Conservation (phyloP, 2,888 invertebrate genomes). For the Ischnus inquisitorius region DNA sequence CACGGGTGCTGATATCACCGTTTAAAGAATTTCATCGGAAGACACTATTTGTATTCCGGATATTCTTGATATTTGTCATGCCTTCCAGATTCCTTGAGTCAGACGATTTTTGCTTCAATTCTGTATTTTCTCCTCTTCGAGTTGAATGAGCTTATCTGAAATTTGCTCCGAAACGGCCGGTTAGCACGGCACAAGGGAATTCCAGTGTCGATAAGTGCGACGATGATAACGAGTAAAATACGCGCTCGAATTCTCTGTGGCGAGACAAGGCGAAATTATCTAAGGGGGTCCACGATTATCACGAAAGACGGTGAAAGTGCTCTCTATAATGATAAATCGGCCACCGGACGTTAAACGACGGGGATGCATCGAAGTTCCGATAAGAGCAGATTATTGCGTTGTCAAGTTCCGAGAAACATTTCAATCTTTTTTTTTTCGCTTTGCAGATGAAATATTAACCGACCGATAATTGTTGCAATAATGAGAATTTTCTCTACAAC, state of each 20-base stretch:
- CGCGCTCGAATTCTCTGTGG: slow-evolving; percentile 25
- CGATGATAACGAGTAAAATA: slow-evolving; percentile 57
- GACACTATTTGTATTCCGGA: slow-evolving; percentile 3
- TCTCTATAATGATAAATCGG: slow-evolving; percentile 56
- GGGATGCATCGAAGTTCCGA: slow-evolving; percentile 37
- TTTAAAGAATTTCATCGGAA: not conserved
- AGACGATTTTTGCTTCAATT: slow-evolving; percentile 1
- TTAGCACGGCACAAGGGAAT: slow-evolving; percentile 20
- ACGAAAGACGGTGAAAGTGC: slow-evolving; percentile 55
- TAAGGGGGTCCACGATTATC: slow-evolving; percentile 52
- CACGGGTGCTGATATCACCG: slow-evolving; percentile 25
- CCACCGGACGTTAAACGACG: slow-evolving; percentile 23
- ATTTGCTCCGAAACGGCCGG: slow-evolving; percentile 22
- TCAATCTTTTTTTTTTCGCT: not conserved
- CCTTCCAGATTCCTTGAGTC: slow-evolving; percentile 41
- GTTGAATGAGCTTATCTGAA: slow-evolving; percentile 24
- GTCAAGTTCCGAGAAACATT: slow-evolving; percentile 15
- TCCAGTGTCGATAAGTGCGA: slow-evolving; percentile 47
- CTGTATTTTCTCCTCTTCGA: slow-evolving; percentile 5
- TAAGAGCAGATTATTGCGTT: slow-evolving; percentile 23
- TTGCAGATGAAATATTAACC: not conserved
- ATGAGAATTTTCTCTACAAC: not conserved
- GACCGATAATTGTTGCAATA: slow-evolving; percentile 1
- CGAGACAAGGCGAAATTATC: slow-evolving; percentile 55
- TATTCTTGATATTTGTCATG: slow-evolving; percentile 44